These are phyloP conservation scores for Botia kubotai DNA, from an alignment of 2,797 vertebrate species.

Conservation along the genomic window DNA sequence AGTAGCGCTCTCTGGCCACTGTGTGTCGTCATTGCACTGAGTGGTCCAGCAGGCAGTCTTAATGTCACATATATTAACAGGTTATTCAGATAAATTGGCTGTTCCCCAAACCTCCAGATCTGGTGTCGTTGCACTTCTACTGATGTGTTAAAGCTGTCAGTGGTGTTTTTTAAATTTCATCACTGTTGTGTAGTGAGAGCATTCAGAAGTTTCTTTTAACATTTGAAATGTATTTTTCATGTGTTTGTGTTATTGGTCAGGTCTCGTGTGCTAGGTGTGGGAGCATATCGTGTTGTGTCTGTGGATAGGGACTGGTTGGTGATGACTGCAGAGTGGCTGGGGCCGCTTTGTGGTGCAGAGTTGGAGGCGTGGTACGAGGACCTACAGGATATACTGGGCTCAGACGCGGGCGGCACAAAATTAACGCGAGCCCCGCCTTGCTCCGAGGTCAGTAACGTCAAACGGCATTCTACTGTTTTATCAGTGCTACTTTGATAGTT, in stretches of 20 bases:
- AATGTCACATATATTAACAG: constrained; percentile 33
- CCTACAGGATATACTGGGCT: constrained; percentile 94
- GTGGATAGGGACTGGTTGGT: constrained; percentile 81
- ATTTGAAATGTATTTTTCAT: constrained; percentile 18
- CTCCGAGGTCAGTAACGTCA: constrained; percentile 83
- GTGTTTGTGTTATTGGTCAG: constrained; percentile 60
- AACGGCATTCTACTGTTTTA: constrained; percentile 27
- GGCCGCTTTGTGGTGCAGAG: constrained; percentile 90
- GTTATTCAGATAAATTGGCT: constrained; percentile 43
- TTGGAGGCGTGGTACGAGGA: constrained; percentile 98
- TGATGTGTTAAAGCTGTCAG: background rate
- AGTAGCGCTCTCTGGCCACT: constrained; percentile 62
- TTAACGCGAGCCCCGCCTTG: constrained; percentile 76
- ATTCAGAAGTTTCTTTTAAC: background rate
- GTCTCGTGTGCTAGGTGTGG: constrained; percentile 83
- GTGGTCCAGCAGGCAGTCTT: constrained; percentile 33
- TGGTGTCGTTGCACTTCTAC: constrained; percentile 6
- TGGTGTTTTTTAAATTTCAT: background rate
- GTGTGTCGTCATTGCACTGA: constrained; percentile 59
- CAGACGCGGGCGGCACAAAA: constrained; percentile 82
- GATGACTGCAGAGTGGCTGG: constrained; percentile 92
- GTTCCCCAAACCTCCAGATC: constrained; percentile 9
- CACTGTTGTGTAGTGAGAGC: background rate
- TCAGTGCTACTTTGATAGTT: constrained; percentile 27
- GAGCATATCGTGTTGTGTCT: constrained; percentile 81